These are phyloP conservation scores for Trinectes maculatus DNA, from an alignment of 2,113 vertebrate species.

Conservation along the genomic window DNA sequence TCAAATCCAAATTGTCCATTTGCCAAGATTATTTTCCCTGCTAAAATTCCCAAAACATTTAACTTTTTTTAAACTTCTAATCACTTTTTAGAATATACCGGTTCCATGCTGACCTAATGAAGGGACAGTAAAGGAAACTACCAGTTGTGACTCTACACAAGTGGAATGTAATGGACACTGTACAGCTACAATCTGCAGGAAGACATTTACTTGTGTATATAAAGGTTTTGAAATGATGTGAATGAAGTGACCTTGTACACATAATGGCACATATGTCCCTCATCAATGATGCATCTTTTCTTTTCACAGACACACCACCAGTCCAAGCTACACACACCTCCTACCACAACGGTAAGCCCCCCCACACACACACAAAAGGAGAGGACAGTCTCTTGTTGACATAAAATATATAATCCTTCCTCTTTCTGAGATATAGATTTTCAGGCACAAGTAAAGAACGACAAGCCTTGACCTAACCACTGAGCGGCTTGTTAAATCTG, in stretches of 20 bases:
- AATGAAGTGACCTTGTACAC: background rate
- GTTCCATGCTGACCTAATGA: background rate
- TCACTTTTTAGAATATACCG: background rate
- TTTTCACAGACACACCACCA: background rate
- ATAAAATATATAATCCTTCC: slow-evolving; percentile 73
- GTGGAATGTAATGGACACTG: too few relatives aligned
- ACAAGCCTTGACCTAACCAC: slow-evolving; percentile 68
- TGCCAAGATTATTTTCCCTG: background rate
- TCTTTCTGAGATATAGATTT: slow-evolving; percentile 71
- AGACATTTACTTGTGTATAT: background rate
- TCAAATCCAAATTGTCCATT: too few relatives aligned
- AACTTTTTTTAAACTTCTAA: too few relatives aligned
- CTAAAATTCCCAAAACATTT: too few relatives aligned
- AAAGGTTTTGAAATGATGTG: background rate
- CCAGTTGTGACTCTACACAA: background rate
- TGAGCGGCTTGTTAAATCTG: slow-evolving; percentile 65
- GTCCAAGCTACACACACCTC: background rate
- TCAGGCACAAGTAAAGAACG: slow-evolving; percentile 69
- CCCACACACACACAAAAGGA: slow-evolving; percentile 38
- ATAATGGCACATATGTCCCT: background rate
- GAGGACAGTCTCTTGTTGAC: slow-evolving; percentile 64
- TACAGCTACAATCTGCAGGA: background rate
- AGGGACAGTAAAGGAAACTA: background rate
- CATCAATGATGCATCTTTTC: background rate
- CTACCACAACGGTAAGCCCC: slow-evolving; percentile 11